Conservation (phyloP, 2,888 invertebrate genomes). For the Cataglyphis rosenhaueri region DNA sequence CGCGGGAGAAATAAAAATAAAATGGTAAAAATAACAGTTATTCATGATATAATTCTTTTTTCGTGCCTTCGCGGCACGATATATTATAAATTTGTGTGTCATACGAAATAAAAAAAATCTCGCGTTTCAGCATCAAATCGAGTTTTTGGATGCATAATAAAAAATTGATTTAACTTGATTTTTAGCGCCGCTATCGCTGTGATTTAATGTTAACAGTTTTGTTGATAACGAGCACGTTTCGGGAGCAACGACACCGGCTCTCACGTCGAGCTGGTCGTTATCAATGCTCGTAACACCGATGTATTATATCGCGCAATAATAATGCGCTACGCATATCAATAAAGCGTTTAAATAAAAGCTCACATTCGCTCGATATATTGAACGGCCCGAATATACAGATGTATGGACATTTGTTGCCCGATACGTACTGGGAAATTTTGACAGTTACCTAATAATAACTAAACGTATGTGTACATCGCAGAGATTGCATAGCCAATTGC, state of each 20-base stretch:
- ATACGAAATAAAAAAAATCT: conserved; percentile 1
- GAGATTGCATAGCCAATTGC: not conserved
- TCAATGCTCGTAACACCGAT: conserved; percentile 19
- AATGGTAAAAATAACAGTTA: not conserved
- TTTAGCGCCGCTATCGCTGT: conserved; percentile 48
- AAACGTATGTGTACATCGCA: not conserved
- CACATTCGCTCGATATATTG: not conserved
- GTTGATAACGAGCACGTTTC: conserved; percentile 43
- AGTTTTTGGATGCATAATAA: not conserved
- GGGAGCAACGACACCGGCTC: conserved; percentile 18
- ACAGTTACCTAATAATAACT: not conserved
- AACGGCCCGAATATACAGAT: not conserved
- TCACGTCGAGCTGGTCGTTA: conserved; percentile 33
- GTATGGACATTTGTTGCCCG: not conserved
- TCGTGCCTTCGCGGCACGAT: not conserved
- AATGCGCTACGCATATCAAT: conserved; percentile 36
- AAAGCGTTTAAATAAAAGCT: conserved; percentile 24
- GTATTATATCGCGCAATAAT: conserved; percentile 27
- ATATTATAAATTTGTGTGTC: not conserved
- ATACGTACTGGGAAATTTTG: not conserved
- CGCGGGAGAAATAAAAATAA: not conserved
- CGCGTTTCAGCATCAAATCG: not conserved
- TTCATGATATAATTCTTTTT: not conserved
- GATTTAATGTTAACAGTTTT: conserved; percentile 32
- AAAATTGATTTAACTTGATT: conserved; percentile 3